phyloP scores from a whole-genome alignment of 2,797 vertebrate species.

The Chrysocyon brachyurus region DNA sequence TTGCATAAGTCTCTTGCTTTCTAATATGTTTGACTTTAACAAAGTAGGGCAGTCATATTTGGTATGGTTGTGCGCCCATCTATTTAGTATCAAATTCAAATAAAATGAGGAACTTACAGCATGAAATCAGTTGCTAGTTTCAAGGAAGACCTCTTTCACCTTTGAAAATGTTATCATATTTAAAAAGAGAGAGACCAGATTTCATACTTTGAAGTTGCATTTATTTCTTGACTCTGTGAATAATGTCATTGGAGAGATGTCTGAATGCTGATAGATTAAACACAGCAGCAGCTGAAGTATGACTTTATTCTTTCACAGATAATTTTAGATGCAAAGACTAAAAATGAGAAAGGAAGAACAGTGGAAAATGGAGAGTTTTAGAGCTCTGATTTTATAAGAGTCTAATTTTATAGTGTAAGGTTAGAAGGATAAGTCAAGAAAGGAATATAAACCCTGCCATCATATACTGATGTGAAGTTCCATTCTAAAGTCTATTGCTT shows the following conservation, averaged over 20 bases:
- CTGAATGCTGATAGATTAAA: conserved; percentile 63
- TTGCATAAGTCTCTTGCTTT: background rate
- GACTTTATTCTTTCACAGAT: conserved; percentile 63
- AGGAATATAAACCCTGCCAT: background rate
- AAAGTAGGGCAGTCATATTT: background rate
- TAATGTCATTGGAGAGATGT: conserved; percentile 49
- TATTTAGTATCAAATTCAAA: conserved; percentile 61
- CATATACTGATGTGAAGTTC: background rate
- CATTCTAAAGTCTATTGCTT: conserved; percentile 33
- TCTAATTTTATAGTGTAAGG: conserved; percentile 35
- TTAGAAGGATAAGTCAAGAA: conserved; percentile 21
- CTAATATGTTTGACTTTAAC: background rate
- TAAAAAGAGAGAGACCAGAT: conserved; percentile 55
- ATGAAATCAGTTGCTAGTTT: conserved; percentile 68
- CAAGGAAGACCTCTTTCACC: conserved; percentile 62
- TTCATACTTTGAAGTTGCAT: conserved; percentile 18
- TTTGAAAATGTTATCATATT: conserved; percentile 74
- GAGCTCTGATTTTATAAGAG: conserved; percentile 3
- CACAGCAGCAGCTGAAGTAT: conserved; percentile 13
- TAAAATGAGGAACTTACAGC: conserved; percentile 58
- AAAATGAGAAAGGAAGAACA: conserved; percentile 34
- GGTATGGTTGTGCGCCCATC: background rate
- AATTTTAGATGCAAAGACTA: conserved; percentile 59
- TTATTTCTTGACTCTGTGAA: conserved; percentile 50
- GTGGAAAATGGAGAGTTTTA: conserved; percentile 17